These are phyloP conservation scores for Macrosteles quadrilineatus DNA, from an alignment of 1,140 invertebrate genomes.

Conservation along the genomic window DNA sequence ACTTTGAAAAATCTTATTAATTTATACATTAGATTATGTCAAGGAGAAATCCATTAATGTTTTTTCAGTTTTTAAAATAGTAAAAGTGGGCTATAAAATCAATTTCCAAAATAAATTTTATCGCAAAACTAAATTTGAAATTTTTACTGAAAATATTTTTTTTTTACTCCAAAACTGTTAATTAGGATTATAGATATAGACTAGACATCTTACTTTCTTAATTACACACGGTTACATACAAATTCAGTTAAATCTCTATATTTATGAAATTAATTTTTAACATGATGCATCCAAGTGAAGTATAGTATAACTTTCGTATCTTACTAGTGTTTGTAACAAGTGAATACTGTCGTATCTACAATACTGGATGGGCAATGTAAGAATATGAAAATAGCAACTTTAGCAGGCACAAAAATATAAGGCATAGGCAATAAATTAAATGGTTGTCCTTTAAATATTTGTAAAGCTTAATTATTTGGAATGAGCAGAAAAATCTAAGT, in stretches of 20 bases:
- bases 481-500: not conserved
- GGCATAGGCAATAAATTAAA: not conserved
- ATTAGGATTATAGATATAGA: not conserved
- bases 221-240: not conserved
- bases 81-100: too few species aligned
- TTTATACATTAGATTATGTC: too few species aligned
- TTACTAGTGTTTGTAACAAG: conserved; percentile 18
- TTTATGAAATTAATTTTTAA: not conserved
- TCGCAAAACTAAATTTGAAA: not conserved
- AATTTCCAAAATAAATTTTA: too few species aligned
- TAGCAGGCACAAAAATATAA: not conserved
- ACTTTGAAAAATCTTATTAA: too few species aligned
- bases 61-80: too few species aligned
- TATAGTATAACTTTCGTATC: not conserved
- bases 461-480: not conserved
- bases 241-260: not conserved
- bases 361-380: not conserved
- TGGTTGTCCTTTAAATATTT: not conserved
- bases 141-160: not conserved
- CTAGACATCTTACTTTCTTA: not conserved
- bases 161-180: not conserved
- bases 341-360: conserved; percentile 13
- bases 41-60: too few species aligned
- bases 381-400: conserved; percentile 16
- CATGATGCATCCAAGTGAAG: not conserved